These are phyloP conservation scores for Pseudochromis fuscus DNA, from an alignment of 2,797 vertebrate species.

Conservation along the genomic window DNA sequence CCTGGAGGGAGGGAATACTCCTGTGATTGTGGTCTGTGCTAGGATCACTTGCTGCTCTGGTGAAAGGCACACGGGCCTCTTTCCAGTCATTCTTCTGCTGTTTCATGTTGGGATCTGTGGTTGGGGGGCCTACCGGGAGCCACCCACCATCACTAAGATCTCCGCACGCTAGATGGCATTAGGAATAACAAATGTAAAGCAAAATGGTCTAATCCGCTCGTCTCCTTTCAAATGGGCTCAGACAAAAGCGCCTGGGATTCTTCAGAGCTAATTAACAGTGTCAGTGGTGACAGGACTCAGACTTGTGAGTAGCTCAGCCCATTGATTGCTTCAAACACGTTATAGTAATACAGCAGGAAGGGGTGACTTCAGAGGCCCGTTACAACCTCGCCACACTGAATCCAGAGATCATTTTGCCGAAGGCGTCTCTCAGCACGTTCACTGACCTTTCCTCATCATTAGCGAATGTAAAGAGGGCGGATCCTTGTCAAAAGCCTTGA, in stretches of 20 bases:
- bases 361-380: slow-evolving; percentile 57
- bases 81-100: slow-evolving; percentile 48
- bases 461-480: slow-evolving; percentile 62
- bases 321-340: slow-evolving; percentile 70
- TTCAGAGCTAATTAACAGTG: slow-evolving; percentile 77
- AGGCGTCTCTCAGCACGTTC: slow-evolving; percentile 64
- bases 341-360: slow-evolving; percentile 57
- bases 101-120: slow-evolving; percentile 69
- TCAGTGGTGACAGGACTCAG: slow-evolving; percentile 74
- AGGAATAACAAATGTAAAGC: slow-evolving; percentile 76
- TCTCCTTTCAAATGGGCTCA: slow-evolving; percentile 69
- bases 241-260: slow-evolving; percentile 73
- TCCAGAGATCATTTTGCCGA: slow-evolving; percentile 70
- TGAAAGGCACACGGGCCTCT: slow-evolving; percentile 26
- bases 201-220: slow-evolving; percentile 76
- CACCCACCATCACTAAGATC: slow-evolving; percentile 70
- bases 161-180: slow-evolving; percentile 65
- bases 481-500: slow-evolving; percentile 72
- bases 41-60: slow-evolving; percentile 24
- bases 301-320: slow-evolving; percentile 64
- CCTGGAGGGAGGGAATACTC: slow-evolving; percentile 31
- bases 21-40: slow-evolving; percentile 32
- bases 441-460: slow-evolving; percentile 79
- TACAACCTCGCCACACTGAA: slow-evolving; percentile 64
- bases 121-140: slow-evolving; percentile 52